Evolutionary conservation across 2,797 vertebrate genomes (phyloP).

Genomic region (Perdix hodgsoniae): DNA sequence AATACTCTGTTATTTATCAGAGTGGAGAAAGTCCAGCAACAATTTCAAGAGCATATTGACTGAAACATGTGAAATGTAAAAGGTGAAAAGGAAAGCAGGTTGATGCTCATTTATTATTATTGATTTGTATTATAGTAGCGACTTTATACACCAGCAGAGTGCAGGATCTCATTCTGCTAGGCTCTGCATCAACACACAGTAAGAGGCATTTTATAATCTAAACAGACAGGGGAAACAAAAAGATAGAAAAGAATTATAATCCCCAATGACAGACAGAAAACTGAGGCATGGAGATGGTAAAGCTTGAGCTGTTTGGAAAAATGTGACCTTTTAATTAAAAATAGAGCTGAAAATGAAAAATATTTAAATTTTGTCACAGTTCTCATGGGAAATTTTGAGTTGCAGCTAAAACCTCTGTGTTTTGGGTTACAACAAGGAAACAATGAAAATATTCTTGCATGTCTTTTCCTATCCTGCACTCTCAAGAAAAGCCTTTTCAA

Average conservation of each 20-base stretch:
- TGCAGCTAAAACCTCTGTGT: constrained; percentile 1
- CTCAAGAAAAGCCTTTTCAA: constrained; percentile 38
- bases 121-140: constrained; percentile 54
- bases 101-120: constrained; percentile 61
- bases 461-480: background rate
- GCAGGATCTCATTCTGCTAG: constrained; percentile 17
- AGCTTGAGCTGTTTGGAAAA: constrained; percentile 42
- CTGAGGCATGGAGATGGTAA: constrained; percentile 41
- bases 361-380: constrained; percentile 65
- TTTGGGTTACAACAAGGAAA: constrained; percentile 25
- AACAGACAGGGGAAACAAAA: constrained; percentile 19
- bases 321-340: constrained; percentile 68
- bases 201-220: constrained; percentile 47
- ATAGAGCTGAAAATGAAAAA: constrained; percentile 58
- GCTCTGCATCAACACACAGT: background rate
- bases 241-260: constrained; percentile 35
- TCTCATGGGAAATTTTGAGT: constrained; percentile 50
- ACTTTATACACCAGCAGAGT: constrained; percentile 35
- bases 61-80: constrained; percentile 25
- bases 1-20: background rate
- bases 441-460: constrained; percentile 12
- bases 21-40: constrained; percentile 13
- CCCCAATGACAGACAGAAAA: constrained; percentile 38
- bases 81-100: constrained; percentile 46
- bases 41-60: constrained; percentile 48